Percentiles rank a stretch among this genome's conserved stretches.
Conservation (phyloP, 2,113 vertebrate species). For the Solea senegalensis region DNA sequence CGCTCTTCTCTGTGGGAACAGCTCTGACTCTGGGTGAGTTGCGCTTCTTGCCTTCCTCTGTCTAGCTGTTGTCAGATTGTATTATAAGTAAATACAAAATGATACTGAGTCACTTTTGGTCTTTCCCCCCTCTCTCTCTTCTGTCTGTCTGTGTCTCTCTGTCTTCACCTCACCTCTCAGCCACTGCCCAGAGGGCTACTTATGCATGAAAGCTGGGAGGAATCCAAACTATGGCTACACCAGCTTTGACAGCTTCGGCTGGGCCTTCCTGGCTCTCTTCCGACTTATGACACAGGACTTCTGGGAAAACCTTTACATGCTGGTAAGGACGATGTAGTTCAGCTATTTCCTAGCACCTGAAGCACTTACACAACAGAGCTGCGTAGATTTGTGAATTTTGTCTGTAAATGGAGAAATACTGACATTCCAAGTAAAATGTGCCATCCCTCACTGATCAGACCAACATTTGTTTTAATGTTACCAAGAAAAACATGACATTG, state of each 20-base stretch:
- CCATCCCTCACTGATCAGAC: no score
- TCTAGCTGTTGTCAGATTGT: constrained; percentile 18
- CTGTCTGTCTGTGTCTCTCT: constrained; percentile 1
- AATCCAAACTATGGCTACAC: constrained; percentile 99
- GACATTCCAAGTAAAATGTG: no score
- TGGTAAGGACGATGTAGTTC: constrained; percentile 81
- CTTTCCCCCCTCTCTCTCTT: constrained; percentile 4
- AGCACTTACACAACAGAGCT: no score
- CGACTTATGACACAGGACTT: constrained; percentile 99
- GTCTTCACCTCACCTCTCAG: constrained; percentile 72
- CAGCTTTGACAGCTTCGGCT: constrained; percentile 98
- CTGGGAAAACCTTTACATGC: constrained; percentile 97
- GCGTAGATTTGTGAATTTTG: no score
- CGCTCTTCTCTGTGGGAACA: constrained; percentile 96
- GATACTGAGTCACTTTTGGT: constrained; percentile 48
- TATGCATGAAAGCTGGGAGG: constrained; percentile 96
- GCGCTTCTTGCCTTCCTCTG: not conserved
- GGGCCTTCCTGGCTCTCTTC: constrained; percentile 98
- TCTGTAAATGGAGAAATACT: no score
- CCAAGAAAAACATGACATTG: no score
- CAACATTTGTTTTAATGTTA: no score
- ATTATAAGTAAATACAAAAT: constrained; percentile 27
- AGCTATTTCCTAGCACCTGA: no score
- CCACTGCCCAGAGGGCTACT: constrained; percentile 95
- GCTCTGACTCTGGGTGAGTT: constrained; percentile 96